Evolutionary conservation across 2,888 invertebrate genomes (phyloP).

Genomic region (Sussaba pulchella): DNA sequence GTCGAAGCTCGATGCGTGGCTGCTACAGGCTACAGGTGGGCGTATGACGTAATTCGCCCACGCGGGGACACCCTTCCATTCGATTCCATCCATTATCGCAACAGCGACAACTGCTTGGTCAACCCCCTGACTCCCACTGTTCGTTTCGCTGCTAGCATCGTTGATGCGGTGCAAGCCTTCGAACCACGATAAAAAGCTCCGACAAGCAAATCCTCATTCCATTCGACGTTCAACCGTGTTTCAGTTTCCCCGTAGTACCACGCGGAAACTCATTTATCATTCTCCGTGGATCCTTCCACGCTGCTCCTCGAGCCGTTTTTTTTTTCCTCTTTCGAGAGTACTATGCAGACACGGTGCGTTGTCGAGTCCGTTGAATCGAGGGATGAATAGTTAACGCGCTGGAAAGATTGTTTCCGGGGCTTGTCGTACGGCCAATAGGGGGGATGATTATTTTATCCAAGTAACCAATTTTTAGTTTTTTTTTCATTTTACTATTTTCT

Average conservation of each 20-base stretch:
- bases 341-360: slow-evolving; percentile 34
- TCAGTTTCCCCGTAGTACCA: slow-evolving; percentile 3
- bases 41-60: slow-evolving; percentile 82
- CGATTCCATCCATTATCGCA: slow-evolving; percentile 75
- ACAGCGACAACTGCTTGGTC: slow-evolving; percentile 64
- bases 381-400: neutral
- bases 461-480: too few species aligned
- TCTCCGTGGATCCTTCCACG: slow-evolving; percentile 7
- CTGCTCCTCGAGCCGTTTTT: neutral
- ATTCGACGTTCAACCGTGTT: neutral
- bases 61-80: slow-evolving; percentile 74
- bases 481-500: too few species aligned
- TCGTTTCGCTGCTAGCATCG: neutral
- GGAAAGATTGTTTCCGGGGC: slow-evolving; percentile 13
- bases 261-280: slow-evolving; percentile 25
- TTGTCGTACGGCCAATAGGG: neutral
- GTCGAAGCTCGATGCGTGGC: slow-evolving; percentile 68
- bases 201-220: neutral
- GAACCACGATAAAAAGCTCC: slow-evolving; percentile 6
- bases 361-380: slow-evolving; percentile 38
- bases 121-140: neutral
- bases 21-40: slow-evolving; percentile 82
- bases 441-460: neutral
- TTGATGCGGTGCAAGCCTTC: neutral
- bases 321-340: slow-evolving; percentile 16